Conservation (phyloP, 2,888 invertebrate genomes). For the Hypolimnas misippus region DNA sequence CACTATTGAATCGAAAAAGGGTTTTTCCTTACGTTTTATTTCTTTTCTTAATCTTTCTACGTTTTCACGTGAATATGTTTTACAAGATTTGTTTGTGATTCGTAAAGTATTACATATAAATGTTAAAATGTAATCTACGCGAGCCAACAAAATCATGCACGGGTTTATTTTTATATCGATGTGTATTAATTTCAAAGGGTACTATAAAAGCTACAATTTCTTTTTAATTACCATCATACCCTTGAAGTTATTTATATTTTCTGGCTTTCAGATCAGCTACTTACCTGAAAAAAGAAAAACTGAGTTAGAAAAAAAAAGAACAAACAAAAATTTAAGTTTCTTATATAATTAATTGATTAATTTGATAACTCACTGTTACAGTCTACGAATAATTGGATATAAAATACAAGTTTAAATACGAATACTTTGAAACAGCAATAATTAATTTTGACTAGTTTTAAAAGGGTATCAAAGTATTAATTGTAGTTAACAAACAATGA, state of each 20-base stretch:
- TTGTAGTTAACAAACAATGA: too few relatives aligned
- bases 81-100: neutral
- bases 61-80: neutral
- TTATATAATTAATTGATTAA: neutral
- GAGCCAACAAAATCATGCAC: too few relatives aligned
- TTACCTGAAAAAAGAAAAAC: slow-evolving; percentile 65
- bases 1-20: slow-evolving; percentile 16
- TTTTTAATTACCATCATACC: slow-evolving; percentile 23
- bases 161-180: neutral
- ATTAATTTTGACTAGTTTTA: too few relatives aligned
- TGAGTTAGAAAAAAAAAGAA: slow-evolving; percentile 19
- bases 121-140: too few relatives aligned
- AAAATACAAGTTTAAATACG: too few relatives aligned
- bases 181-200: neutral
- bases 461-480: too few relatives aligned
- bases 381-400: too few relatives aligned
- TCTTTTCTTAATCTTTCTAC: neutral
- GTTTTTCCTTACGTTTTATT: slow-evolving; percentile 10
- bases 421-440: too few relatives aligned
- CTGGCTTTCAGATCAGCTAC: slow-evolving; percentile 47
- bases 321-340: neutral
- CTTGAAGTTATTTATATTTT: slow-evolving; percentile 15
- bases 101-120: too few relatives aligned
- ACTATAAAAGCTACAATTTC: neutral
- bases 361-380: neutral